These are phyloP conservation scores for Phycodurus eques DNA, from an alignment of 2,113 vertebrate genomes.

Conservation along the genomic window DNA sequence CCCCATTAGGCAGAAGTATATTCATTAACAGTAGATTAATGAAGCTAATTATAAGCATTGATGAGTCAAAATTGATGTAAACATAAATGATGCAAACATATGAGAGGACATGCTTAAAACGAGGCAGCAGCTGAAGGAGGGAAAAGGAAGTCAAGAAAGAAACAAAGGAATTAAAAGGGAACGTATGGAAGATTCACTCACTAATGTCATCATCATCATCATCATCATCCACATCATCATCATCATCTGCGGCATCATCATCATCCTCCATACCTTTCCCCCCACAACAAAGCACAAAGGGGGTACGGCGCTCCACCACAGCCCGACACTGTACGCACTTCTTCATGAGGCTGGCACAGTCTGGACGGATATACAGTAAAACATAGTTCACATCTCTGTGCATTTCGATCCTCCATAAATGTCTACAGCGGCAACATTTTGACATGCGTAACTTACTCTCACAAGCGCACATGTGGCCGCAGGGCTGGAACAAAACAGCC, in stretches of 20 bases:
- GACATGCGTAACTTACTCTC: slow-evolving; percentile 85
- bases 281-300: slow-evolving; percentile 94
- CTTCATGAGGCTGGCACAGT: slow-evolving; percentile 98
- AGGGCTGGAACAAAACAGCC: slow-evolving; percentile 96
- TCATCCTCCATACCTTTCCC: slow-evolving; percentile 96
- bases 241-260: slow-evolving; percentile 82
- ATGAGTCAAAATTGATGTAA: slow-evolving; percentile 9
- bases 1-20: not conserved
- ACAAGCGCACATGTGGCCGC: slow-evolving; percentile 99
- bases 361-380: slow-evolving; percentile 58
- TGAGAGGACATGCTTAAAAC: slow-evolving; percentile 26
- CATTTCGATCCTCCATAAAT: not conserved
- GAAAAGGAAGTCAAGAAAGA: slow-evolving; percentile 16
- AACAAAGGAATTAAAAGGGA: slow-evolving; percentile 70
- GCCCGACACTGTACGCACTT: slow-evolving; percentile 98
- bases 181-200: slow-evolving; percentile 83
- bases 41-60: not conserved
- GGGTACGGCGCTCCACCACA: slow-evolving; percentile 92
- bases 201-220: slow-evolving; percentile 95
- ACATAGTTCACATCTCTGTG: not conserved
- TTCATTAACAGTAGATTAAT: not conserved
- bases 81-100: slow-evolving; percentile 34
- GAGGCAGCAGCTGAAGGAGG: slow-evolving; percentile 29
- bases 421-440: not conserved
- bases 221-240: slow-evolving; percentile 58